Conservation (phyloP, 1,140 invertebrate species). For the Eubasilissa regina region DNA sequence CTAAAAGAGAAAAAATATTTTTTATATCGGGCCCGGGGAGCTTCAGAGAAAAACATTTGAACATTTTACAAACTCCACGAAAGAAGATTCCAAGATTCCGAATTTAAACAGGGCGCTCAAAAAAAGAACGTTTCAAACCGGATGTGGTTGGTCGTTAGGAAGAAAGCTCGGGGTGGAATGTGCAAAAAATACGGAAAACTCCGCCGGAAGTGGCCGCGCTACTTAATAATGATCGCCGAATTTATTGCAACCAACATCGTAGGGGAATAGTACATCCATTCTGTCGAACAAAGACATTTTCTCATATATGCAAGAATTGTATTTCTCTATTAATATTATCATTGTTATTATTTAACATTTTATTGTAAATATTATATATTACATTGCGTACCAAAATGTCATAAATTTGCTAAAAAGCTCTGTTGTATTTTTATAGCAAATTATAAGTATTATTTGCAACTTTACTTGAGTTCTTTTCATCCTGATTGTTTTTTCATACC, state of each 20-base stretch:
- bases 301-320: background rate
- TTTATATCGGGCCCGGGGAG: no score
- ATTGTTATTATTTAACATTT: no score
- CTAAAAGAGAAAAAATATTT: no score
- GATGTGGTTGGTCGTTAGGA: constrained; percentile 36
- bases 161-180: constrained; percentile 4
- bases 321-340: no score
- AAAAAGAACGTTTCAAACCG: constrained; percentile 43
- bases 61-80: background rate
- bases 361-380: no score
- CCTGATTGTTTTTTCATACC: no score
- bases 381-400: no score
- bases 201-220: constrained; percentile 19
- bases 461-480: no score
- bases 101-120: constrained; percentile 37
- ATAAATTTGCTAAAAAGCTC: no score
- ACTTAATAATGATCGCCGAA: constrained; percentile 36
- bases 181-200: constrained; percentile 22
- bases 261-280: background rate
- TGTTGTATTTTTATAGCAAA: no score
- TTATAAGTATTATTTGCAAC: no score
- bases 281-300: constrained; percentile 8
- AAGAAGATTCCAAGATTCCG: constrained; percentile 17
- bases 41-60: no score
- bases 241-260: constrained; percentile 33